Percentiles rank a stretch among this genome's conserved stretches.
These are phyloP conservation scores for Morone chrysops DNA, from an alignment of 2,113 vertebrate genomes.

Conservation along the genomic window DNA sequence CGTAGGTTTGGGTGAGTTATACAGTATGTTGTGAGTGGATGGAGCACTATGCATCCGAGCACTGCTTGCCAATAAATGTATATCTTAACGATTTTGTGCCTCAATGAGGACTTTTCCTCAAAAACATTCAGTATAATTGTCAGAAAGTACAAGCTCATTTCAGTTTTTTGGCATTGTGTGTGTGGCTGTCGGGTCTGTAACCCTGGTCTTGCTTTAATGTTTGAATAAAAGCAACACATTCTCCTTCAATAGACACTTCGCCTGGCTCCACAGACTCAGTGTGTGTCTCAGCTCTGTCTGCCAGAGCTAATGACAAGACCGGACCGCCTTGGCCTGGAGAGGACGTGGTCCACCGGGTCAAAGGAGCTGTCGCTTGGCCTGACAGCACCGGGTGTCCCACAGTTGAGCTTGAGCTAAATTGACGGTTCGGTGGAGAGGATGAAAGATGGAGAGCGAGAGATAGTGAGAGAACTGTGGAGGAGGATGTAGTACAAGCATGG, in stretches of 20 bases:
- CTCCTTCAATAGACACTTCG: constrained; percentile 6
- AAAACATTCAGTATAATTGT: neutral
- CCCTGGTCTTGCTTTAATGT: constrained; percentile 13
- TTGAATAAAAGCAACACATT: constrained; percentile 8
- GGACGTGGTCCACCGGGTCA: constrained; percentile 82
- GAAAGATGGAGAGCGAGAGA: constrained; percentile 40
- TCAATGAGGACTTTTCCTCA: neutral
- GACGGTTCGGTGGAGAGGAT: constrained; percentile 79
- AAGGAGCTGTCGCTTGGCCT: constrained; percentile 81
- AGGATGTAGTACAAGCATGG: neutral
- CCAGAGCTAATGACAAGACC: constrained; percentile 71
- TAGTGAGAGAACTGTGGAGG: constrained; percentile 11
- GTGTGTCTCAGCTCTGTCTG: constrained; percentile 38
- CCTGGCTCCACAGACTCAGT: constrained; percentile 51
- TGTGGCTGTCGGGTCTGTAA: neutral
- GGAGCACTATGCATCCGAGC: no score
- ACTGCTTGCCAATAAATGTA: no score
- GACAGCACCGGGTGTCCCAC: constrained; percentile 89
- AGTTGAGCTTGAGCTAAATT: constrained; percentile 85
- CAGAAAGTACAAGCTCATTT: neutral
- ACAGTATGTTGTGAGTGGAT: neutral
- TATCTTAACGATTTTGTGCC: neutral
- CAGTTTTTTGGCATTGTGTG: neutral
- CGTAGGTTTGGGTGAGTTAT: neutral
- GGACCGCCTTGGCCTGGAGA: constrained; percentile 68